phyloP scores from a whole-genome alignment of 2,888 invertebrate species.

The Xestoiulus laeticollis region DNA sequence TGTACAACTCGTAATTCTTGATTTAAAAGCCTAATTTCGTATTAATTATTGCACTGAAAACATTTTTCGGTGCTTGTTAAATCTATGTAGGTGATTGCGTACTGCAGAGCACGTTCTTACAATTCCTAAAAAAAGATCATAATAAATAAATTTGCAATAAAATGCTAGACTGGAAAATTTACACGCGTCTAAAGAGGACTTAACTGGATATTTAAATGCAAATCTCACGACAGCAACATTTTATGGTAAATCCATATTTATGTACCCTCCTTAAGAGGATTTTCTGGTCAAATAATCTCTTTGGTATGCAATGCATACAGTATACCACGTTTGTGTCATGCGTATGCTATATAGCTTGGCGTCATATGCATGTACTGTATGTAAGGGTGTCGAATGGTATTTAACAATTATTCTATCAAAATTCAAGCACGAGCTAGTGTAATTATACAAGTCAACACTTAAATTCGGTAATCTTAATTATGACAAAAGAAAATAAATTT shows the following conservation, averaged over 20 bases:
- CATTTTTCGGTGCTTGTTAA: neutral
- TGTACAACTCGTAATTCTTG: neutral
- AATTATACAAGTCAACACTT: neutral
- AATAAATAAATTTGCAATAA: constrained; percentile 18
- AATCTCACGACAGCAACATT: constrained; percentile 25
- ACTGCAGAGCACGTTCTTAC: neutral
- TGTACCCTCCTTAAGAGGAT: constrained; percentile 4
- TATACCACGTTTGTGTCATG: neutral
- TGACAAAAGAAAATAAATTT: neutral
- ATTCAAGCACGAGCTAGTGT: too few relatives aligned
- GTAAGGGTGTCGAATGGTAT: neutral
- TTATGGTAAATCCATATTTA: constrained; percentile 41
- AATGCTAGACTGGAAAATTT: constrained; percentile 35
- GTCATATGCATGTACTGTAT: too few relatives aligned
- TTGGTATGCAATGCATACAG: neutral
- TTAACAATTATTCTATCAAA: neutral
- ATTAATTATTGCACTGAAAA: neutral
- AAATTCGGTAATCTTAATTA: neutral
- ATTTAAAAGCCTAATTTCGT: neutral
- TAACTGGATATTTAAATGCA: constrained; percentile 39
- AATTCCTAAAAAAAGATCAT: constrained; percentile 8
- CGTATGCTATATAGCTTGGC: neutral
- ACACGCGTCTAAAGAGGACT: constrained; percentile 34
- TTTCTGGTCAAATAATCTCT: constrained; percentile 36
- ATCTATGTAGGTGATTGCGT: neutral